Conservation (phyloP, 2,888 invertebrate species). For the Opisthograptis luteolata region DNA sequence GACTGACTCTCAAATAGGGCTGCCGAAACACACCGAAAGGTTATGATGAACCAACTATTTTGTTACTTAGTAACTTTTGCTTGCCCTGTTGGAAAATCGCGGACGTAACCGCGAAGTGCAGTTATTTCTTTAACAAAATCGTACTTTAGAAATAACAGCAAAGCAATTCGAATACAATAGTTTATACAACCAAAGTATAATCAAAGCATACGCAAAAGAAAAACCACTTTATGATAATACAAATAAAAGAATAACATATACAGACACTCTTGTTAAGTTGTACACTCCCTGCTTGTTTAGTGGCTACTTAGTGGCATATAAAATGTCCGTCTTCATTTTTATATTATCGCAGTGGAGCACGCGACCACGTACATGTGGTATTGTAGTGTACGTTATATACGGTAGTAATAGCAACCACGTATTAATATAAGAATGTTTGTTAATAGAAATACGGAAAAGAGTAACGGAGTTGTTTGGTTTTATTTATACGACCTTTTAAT, state of each 20-base stretch:
- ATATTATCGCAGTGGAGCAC: constrained; percentile 51
- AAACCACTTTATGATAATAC: constrained; percentile 36
- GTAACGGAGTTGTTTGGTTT: background rate
- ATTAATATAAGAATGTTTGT: background rate
- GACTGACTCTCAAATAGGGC: too few relatives aligned
- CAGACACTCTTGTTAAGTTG: constrained; percentile 35
- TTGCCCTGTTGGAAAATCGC: too few relatives aligned
- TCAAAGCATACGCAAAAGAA: constrained; percentile 1
- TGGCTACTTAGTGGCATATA: constrained; percentile 40
- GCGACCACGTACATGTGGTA: constrained; percentile 41
- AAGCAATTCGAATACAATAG: too few relatives aligned
- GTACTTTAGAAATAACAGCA: too few relatives aligned
- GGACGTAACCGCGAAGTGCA: too few relatives aligned
- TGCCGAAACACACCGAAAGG: too few relatives aligned
- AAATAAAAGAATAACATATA: constrained; percentile 35
- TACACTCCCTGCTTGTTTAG: constrained; percentile 40
- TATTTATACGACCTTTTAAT: background rate
- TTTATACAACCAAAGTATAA: too few relatives aligned
- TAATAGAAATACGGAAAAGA: background rate
- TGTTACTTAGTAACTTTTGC: too few relatives aligned
- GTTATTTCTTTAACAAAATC: too few relatives aligned
- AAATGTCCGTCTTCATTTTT: constrained; percentile 49
- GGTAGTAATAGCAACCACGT: background rate
- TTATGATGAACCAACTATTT: too few relatives aligned
- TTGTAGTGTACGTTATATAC: background rate